Evolutionary conservation across 1,140 invertebrate genomes (phyloP).

Genomic region (Riptortus pedestris): DNA sequence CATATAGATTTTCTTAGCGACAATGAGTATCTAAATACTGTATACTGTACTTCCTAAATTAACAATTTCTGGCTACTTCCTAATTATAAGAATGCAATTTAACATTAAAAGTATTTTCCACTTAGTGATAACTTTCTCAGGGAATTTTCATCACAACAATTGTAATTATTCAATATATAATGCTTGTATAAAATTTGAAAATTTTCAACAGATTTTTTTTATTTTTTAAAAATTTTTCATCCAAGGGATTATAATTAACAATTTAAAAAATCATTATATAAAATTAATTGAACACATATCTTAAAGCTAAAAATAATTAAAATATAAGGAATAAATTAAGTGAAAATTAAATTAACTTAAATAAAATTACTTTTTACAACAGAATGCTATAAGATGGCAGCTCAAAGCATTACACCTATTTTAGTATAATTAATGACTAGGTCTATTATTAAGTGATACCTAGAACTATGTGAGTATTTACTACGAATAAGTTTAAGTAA

Average conservation of each 20-base stretch:
- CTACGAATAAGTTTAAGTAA: constrained; percentile 25
- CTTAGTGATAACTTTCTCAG: constrained; percentile 19
- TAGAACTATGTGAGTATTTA: constrained; percentile 24
- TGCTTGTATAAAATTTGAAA: constrained; percentile 20
- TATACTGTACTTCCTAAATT: constrained; percentile 18
- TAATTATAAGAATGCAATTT: constrained; percentile 17
- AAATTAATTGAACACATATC: constrained; percentile 21
- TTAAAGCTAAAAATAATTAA: constrained; percentile 24
- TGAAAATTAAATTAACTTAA: constrained; percentile 7
- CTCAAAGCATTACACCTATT: constrained; percentile 28
- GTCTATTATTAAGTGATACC: constrained; percentile 27
- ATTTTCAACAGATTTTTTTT: constrained; percentile 17
- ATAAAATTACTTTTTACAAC: constrained; percentile 11
- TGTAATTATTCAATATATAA: constrained; percentile 17
- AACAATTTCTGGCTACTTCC: constrained; percentile 25
- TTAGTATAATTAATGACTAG: constrained; percentile 24
- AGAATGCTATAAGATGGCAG: constrained; percentile 22
- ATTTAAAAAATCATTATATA: constrained; percentile 19
- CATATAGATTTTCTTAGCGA: constrained; percentile 16
- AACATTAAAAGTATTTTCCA: constrained; percentile 16
- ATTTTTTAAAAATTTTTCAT: constrained; percentile 9
- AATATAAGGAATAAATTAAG: constrained; percentile 19
- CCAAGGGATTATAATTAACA: constrained; percentile 8
- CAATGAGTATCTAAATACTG: constrained; percentile 24
- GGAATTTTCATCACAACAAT: constrained; percentile 21